phyloP scores from a whole-genome alignment of 2,797 vertebrate species.

The Oophaga sylvatica region DNA sequence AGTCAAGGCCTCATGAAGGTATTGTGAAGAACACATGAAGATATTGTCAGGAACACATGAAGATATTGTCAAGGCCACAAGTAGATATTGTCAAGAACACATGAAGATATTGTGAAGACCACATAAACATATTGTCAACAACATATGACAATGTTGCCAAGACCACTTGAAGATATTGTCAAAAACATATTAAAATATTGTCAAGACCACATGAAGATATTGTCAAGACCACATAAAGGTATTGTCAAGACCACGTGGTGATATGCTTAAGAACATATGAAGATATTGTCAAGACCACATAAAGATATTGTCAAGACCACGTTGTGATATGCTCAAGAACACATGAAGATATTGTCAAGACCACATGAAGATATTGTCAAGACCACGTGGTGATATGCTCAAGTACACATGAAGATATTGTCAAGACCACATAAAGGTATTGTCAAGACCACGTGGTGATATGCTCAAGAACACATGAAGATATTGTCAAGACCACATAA shows the following conservation, averaged over 20 bases:
- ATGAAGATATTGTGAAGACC: background rate
- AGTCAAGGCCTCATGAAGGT: background rate
- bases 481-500: background rate
- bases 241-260: background rate
- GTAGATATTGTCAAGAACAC: background rate
- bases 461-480: background rate
- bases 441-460: background rate
- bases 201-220: background rate
- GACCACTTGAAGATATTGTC: background rate
- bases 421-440: background rate
- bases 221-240: too few relatives aligned
- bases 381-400: too few relatives aligned
- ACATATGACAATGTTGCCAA: background rate
- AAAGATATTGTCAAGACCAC: background rate
- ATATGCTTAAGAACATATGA: background rate
- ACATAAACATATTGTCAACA: background rate
- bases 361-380: background rate
- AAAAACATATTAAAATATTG: background rate
- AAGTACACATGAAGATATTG: background rate
- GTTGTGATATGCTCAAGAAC: too few relatives aligned
- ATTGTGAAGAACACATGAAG: background rate
- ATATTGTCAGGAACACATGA: background rate
- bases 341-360: background rate
- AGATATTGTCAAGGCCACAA: background rate
- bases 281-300: background rate